These are phyloP conservation scores for Dryadula phaetusa DNA, from an alignment of 2,888 invertebrate genomes.

Conservation along the genomic window DNA sequence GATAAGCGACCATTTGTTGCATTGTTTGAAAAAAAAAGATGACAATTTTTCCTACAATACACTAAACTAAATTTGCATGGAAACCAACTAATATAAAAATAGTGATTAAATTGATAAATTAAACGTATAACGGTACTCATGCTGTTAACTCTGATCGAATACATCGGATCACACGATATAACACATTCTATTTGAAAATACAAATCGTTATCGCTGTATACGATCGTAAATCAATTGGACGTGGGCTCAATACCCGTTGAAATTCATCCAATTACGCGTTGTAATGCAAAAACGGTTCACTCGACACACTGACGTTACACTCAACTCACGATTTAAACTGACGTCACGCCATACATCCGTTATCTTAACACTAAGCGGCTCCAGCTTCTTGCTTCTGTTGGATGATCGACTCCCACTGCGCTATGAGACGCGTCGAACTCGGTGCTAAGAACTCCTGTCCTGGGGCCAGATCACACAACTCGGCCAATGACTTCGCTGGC, in stretches of 20 bases:
- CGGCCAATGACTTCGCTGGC: constrained; percentile 88
- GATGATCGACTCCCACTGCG: constrained; percentile 92
- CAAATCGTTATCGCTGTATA: constrained; percentile 47
- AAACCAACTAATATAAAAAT: background rate
- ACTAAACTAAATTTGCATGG: constrained; percentile 1
- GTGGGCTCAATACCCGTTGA: constrained; percentile 15
- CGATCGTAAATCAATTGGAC: constrained; percentile 19
- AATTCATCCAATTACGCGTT: constrained; percentile 24
- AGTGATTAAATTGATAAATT: background rate
- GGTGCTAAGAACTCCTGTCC: constrained; percentile 87
- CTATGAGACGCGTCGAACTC: constrained; percentile 89
- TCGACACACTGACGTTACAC: constrained; percentile 46
- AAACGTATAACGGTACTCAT: constrained; percentile 5
- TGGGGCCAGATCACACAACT: constrained; percentile 86
- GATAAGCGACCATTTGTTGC: constrained; percentile 79
- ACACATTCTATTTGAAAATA: constrained; percentile 18
- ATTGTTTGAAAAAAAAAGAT: constrained; percentile 72
- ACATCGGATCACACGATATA: background rate
- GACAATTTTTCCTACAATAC: constrained; percentile 71
- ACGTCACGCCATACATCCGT: constrained; percentile 41
- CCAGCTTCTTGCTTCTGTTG: constrained; percentile 85
- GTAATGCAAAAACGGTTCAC: constrained; percentile 35
- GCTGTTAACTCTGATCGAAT: background rate
- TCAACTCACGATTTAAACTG: constrained; percentile 43
- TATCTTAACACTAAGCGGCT: constrained; percentile 64